Base-by-base conservation (phyloP, 1,140 invertebrate genomes). In the Heliothis virescens region DNA sequence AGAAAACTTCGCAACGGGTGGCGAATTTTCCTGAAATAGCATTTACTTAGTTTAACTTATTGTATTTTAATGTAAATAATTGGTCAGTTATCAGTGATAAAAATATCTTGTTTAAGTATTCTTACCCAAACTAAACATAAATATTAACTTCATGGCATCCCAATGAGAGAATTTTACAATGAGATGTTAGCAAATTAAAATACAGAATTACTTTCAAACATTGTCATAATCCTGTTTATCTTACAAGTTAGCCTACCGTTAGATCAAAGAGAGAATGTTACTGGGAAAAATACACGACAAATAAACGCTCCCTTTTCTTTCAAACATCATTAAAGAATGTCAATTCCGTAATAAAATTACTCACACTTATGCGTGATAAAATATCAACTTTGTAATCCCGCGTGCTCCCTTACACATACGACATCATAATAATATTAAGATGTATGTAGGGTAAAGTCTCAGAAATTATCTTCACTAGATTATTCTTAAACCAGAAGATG, bases 311-410 rank as follows among this genome's bases (percentile, higher is more conserved):
- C 60, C 59, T 63, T 41, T 63, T 63, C 47, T 7, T 11, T 63
- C 15, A 47, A 41, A 47, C n/a, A 47, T 63, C n/a, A 63, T 63
- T 63, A 63, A 63, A n/a, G n/a, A 63, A 63, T 63, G 60, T 16
- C 60, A 63, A 60, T 63, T 5, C 15, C 41, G 41, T 63, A 63
- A 41, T 63, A 47, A 63, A 63, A 16, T n/a, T 26, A 12, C 57
- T 11, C 12, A 11, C 2, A 59, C 18, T 21, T 11, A 10, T 12
- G n/a, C 18, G 18, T 26, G 18, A 26, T 21, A 55, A n/a, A 26
- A 59, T 21, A 59, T 12, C 21, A 59, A 26, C 18, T 10, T 59
- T 59, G 18, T 4, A 21, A n/a, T n/a, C n/a, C n/a, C n/a, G 9
- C 18, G 18, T 59, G 18, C n/a, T 12, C 57, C 1, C 12, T 59